Base-by-base conservation (phyloP, 1,140 invertebrate species). In the Ganaspis sp. region DNA sequence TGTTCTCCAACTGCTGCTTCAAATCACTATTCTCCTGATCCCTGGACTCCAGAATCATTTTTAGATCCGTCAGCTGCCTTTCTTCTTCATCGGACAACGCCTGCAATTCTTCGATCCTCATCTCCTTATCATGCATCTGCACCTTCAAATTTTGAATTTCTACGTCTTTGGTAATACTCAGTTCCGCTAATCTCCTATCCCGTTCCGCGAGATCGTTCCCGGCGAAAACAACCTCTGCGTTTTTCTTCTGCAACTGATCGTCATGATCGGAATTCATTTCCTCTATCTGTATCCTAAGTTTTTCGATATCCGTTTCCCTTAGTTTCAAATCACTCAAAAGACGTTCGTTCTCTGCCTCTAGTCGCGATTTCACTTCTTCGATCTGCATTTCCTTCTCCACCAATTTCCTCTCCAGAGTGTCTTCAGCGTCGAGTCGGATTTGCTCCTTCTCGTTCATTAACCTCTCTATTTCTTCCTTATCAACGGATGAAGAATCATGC, bases 1-100 rank as follows among this genome's bases (percentile, higher is more conserved):
- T 93, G 9, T 93, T 91, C 64, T 91, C 92, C 72, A 95, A 83
- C 83, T 95, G 93, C 77, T 93, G 92, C 80, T 94, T 94, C 8
- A 96, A 83, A 1, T 92, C 92, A 1, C 94, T 93, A 70, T 95
- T 93, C 84, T 95, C 94, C 64, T 93, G 84, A 78, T 95, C 95
- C 84, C 94, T 95, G 19, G 90, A 92, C 80, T 94, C 93, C 34
- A 96, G 87, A 0, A 92, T 92, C 11, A 89, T 85, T 80, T 93
- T 93, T 80, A 93, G 53, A 58, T 93, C 92, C 0, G 78, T 54
- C 21, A 92, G 70, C 72, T 92, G 89, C 69, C 73, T 91, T 81
- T 92, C 87, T 80, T 94, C 92, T 81, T 94, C 93, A 80, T 93
- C 91, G 17, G 92, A 86, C 5, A 92, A 76, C 15, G 86, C 87